Conservation (phyloP, 30 jellyfish, hydroid and myxozoan species). For the Phacellophora camtschatica region DNA sequence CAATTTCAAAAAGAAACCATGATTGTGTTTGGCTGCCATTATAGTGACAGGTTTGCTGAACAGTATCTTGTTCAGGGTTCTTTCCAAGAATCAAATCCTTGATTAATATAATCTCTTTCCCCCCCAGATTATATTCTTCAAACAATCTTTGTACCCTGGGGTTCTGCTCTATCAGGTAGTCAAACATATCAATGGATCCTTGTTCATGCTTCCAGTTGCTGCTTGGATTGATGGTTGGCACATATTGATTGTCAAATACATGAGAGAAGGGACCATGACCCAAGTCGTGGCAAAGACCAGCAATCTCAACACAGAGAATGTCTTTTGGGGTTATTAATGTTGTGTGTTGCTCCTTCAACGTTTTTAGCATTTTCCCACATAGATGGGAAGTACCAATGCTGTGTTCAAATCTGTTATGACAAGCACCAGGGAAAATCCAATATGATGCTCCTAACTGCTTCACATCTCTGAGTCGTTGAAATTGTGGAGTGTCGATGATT, state of each 20-base stretch:
- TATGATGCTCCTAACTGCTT: slow-evolving; percentile 83
- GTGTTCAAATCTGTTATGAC: slow-evolving; percentile 86
- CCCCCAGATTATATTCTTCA: slow-evolving; percentile 22
- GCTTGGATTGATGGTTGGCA: slow-evolving; percentile 22
- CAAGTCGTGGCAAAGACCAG: slow-evolving; percentile 78
- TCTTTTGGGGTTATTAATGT: slow-evolving; percentile 41
- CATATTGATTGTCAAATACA: slow-evolving; percentile 63
- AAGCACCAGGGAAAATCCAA: slow-evolving; percentile 75
- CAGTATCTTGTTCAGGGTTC: slow-evolving; percentile 43
- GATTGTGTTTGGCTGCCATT: slow-evolving; percentile 12
- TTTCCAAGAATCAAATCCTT: slow-evolving; percentile 76
- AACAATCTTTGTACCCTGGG: slow-evolving; percentile 26
- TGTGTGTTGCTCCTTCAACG: slow-evolving; percentile 15
- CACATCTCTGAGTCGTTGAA: slow-evolving; percentile 73
- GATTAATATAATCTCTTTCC: slow-evolving; percentile 42
- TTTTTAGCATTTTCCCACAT: slow-evolving; percentile 39
- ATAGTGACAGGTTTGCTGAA: slow-evolving; percentile 22
- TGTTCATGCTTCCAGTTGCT: slow-evolving; percentile 83
- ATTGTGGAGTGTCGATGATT: slow-evolving; percentile 73
- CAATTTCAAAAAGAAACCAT: slow-evolving; percentile 80
- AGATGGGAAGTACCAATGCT: slow-evolving; percentile 78
- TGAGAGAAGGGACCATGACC: slow-evolving; percentile 96
- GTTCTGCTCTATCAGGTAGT: slow-evolving; percentile 63
- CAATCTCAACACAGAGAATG: slow-evolving; percentile 62
- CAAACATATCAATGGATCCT: slow-evolving; percentile 85